A percentile compares a stretch with the other conserved stretches of the same genome.
Conservation (phyloP, 2,888 invertebrate genomes). For the Erebia epiphron region DNA sequence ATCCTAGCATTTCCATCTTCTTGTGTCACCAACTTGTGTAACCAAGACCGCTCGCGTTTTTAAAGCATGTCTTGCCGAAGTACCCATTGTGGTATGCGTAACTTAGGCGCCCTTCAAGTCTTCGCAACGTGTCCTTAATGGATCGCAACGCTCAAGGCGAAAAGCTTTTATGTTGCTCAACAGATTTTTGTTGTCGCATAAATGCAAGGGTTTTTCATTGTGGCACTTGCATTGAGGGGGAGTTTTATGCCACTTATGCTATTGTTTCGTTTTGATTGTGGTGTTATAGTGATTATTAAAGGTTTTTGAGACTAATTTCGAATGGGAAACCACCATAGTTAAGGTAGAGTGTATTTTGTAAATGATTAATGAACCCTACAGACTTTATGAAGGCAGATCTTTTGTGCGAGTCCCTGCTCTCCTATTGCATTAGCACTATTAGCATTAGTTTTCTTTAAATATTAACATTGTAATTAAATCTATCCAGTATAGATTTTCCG, state of each 20-base stretch:
- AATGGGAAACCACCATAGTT: conserved; percentile 14
- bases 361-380: conserved; percentile 2
- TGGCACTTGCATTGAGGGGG: conserved; percentile 45
- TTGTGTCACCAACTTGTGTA: background rate
- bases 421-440: background rate
- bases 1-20: no score
- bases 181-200: conserved; percentile 68
- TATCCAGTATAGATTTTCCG: no score
- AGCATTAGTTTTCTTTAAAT: no score
- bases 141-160: conserved; percentile 65
- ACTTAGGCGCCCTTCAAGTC: conserved; percentile 66
- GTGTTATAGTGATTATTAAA: conserved; percentile 38
- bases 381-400: background rate
- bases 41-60: conserved; percentile 13
- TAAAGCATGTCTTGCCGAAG: conserved; percentile 23
- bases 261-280: conserved; percentile 38
- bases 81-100: conserved; percentile 57
- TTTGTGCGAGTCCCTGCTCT: background rate
- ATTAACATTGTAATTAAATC: no score
- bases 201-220: conserved; percentile 67
- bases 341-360: conserved; percentile 9
- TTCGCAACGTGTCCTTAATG: conserved; percentile 75
- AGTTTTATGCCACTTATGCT: conserved; percentile 44
- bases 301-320: conserved; percentile 33
- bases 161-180: conserved; percentile 70